Base-by-base conservation (phyloP, 2,888 invertebrate genomes). In the Notocelia uddmanniana region DNA sequence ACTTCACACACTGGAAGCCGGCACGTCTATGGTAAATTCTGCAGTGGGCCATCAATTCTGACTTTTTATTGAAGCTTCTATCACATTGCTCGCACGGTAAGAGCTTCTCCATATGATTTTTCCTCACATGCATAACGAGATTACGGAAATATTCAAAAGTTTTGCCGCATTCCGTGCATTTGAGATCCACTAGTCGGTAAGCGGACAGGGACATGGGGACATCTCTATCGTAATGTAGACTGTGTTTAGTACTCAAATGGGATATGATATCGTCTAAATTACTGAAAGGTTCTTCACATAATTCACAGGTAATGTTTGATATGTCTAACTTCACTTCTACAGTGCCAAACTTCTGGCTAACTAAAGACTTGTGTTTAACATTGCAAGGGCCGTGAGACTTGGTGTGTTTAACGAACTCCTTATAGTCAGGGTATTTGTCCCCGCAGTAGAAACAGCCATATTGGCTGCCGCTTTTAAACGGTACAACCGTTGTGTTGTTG, bases 381-480 rank as follows among this genome's bases (percentile, higher is more conserved):
- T 59, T 69, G 3, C 75, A 72, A 3, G 37, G 59, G 11, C 77
- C 76, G 68, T 83, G 83, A 0, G 80, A 77, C 69, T 81, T 82
- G 0, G 81, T 78, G 31, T 83, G 83, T 62, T 76, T 76, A 55
- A 76, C 76, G 6, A 83, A 76, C 50, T 79, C 75, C 5, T 74
- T 73, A 52, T 78, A 77, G n/a, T 76, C 73, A 2, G 74, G 57
- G 48, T 73, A 62, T 74, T 76, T 76, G 45, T 71, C 50, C 5
- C 74, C 74, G 73, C 83, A 84, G 76, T 76, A 79, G 59, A 78
- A 77, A 73, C 84, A 84, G 45, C 74, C 67, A 50, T 77, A 76
- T 18, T 75, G 73, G 13, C 79, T 75, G n/a, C 73, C 75, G 66
- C 80, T 80, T 75, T 80, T 79, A 71, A 84, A 84, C 10, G 84